These are phyloP conservation scores for Poecilia picta DNA, from an alignment of 2,797 vertebrate genomes.

Conservation along the genomic window DNA sequence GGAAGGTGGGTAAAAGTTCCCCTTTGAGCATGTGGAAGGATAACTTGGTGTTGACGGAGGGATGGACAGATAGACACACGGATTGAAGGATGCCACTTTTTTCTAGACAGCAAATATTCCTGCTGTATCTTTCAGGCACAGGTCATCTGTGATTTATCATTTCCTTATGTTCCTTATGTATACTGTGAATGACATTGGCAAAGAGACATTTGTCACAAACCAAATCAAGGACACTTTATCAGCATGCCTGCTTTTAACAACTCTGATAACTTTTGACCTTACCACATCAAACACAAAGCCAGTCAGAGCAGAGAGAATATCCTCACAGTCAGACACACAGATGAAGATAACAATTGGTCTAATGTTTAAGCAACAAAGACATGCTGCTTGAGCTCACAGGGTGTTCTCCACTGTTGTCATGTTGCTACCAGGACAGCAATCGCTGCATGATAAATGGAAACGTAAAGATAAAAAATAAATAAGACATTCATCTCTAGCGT, in stretches of 20 bases:
- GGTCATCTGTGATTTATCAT: slow-evolving; percentile 4
- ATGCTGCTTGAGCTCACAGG: slow-evolving; percentile 10
- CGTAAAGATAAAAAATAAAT: not conserved
- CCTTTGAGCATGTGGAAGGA: not conserved
- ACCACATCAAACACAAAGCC: slow-evolving; percentile 1
- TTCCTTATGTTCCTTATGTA: not conserved
- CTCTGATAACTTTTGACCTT: slow-evolving; percentile 33
- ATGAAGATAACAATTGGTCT: slow-evolving; percentile 10
- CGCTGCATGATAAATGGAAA: slow-evolving; percentile 7
- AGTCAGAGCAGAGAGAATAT: slow-evolving; percentile 15
- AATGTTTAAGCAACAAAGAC: slow-evolving; percentile 12
- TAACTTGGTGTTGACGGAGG: not conserved
- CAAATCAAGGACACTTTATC: slow-evolving; percentile 36
- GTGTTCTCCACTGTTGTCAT: slow-evolving; percentile 11
- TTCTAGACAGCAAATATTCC: not conserved
- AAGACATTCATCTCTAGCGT: not conserved
- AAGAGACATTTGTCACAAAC: slow-evolving; percentile 18
- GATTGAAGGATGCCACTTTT: not conserved
- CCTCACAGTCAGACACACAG: slow-evolving; percentile 14
- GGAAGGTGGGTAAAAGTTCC: not conserved
- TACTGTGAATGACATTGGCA: not conserved
- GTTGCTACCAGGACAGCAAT: slow-evolving; percentile 25
- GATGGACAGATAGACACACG: not conserved
- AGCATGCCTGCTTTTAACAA: slow-evolving; percentile 13
- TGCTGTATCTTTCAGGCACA: not conserved